Evolutionary conservation across 2,797 vertebrate genomes (phyloP).

Genomic region (Presbytis comata): DNA sequence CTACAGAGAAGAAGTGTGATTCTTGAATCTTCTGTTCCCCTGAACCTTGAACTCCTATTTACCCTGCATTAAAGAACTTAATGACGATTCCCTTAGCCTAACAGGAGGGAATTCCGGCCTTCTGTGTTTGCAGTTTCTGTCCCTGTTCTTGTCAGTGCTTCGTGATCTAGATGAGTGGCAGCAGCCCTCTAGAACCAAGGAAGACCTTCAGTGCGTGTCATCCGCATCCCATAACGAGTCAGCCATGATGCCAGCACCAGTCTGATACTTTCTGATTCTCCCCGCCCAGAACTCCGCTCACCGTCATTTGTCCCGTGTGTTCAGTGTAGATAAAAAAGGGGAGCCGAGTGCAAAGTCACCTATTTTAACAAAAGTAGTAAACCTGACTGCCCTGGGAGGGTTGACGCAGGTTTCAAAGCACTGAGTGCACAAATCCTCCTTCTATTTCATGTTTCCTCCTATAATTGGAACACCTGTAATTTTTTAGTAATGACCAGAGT

Average conservation of each 20-base stretch:
- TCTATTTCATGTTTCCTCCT: not conserved
- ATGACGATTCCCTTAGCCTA: not conserved
- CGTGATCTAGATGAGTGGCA: not conserved
- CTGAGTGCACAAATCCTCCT: not conserved
- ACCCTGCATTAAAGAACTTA: not conserved
- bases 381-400: not conserved
- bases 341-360: not conserved
- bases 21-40: not conserved
- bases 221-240: fast-evolving
- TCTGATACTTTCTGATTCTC: not conserved
- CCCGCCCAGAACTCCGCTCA: not conserved
- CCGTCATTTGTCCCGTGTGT: not conserved
- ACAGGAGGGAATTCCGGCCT: too few species aligned
- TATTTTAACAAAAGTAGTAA: not conserved
- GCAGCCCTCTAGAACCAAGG: not conserved
- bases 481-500: not conserved
- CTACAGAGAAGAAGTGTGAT: not conserved
- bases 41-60: not conserved
- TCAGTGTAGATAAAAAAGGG: not conserved
- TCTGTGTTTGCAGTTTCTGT: not conserved
- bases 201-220: fast-evolving
- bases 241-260: too few species aligned
- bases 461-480: fast-evolving
- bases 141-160: not conserved
- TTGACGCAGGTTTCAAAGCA: fast-evolving